Conservation (phyloP, 2,888 invertebrate genomes). For the Augochlorella aurata region DNA sequence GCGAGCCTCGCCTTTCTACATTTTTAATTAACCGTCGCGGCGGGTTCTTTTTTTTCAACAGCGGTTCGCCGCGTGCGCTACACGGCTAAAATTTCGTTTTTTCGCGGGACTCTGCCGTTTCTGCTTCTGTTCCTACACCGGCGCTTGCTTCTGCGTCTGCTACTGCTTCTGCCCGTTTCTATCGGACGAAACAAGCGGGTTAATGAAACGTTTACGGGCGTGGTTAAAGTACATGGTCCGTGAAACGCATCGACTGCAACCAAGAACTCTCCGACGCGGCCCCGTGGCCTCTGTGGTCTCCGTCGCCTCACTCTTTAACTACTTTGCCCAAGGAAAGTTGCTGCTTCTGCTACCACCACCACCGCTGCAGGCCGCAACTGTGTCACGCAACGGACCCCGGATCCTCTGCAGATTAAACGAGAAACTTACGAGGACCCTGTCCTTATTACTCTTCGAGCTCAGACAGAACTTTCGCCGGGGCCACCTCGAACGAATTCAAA, state of each 20-base stretch:
- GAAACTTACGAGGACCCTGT: not conserved
- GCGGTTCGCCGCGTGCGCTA: constrained; percentile 29
- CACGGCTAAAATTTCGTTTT: constrained; percentile 40
- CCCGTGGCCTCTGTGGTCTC: not conserved
- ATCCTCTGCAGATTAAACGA: not conserved
- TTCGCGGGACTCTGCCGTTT: constrained; percentile 9
- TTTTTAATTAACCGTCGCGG: constrained; percentile 57
- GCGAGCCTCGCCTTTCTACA: constrained; percentile 30
- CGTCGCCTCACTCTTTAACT: not conserved
- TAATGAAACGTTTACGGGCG: constrained; percentile 31
- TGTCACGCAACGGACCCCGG: not conserved
- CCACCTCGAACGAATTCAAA: not conserved
- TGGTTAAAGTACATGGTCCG: not conserved
- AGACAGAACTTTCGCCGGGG: not conserved
- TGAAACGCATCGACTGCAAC: constrained; percentile 18
- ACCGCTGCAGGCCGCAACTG: not conserved
- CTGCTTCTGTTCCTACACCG: not conserved
- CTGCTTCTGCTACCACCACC: not conserved
- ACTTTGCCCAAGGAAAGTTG: not conserved
- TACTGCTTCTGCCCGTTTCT: not conserved
- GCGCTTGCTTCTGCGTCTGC: too few species aligned
- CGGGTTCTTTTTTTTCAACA: constrained; percentile 7
- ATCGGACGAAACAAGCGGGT: constrained; percentile 41
- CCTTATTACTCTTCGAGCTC: constrained; percentile 2
- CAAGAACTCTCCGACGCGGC: not conserved